Conservation (phyloP, 2,888 invertebrate genomes). For the Pollenia griseotomentosa region DNA sequence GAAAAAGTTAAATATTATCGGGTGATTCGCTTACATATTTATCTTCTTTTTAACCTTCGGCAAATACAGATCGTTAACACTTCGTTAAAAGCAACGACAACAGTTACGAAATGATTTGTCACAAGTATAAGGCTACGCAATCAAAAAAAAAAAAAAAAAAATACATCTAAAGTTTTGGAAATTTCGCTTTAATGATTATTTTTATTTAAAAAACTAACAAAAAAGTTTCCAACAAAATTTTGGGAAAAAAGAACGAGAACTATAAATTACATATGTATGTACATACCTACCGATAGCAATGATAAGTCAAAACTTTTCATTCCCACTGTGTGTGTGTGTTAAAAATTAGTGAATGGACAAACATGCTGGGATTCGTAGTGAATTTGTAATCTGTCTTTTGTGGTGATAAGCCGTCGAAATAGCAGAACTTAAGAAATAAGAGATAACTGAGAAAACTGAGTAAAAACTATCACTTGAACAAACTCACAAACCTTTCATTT, state of each 20-base stretch:
- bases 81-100: slow-evolving; percentile 21
- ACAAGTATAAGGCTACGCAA: background rate
- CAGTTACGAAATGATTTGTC: background rate
- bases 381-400: slow-evolving; percentile 23
- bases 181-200: background rate
- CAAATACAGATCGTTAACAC: background rate
- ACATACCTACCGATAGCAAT: background rate
- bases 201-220: background rate
- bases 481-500: slow-evolving; percentile 40
- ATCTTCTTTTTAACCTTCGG: background rate
- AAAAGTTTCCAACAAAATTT: background rate
- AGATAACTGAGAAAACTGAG: slow-evolving; percentile 53
- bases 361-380: slow-evolving; percentile 13
- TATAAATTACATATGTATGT: background rate
- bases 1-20: too few species aligned
- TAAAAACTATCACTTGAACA: slow-evolving; percentile 41
- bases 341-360: slow-evolving; percentile 31
- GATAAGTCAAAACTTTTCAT: background rate
- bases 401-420: slow-evolving; percentile 36
- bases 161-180: background rate
- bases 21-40: background rate
- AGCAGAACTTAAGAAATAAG: slow-evolving; percentile 11
- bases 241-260: background rate
- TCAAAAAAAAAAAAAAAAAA: too few species aligned
- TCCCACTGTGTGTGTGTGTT: slow-evolving; percentile 15